Base-by-base conservation (phyloP, 2,113 vertebrate genomes). In the Porphyrio hochstetteri region DNA sequence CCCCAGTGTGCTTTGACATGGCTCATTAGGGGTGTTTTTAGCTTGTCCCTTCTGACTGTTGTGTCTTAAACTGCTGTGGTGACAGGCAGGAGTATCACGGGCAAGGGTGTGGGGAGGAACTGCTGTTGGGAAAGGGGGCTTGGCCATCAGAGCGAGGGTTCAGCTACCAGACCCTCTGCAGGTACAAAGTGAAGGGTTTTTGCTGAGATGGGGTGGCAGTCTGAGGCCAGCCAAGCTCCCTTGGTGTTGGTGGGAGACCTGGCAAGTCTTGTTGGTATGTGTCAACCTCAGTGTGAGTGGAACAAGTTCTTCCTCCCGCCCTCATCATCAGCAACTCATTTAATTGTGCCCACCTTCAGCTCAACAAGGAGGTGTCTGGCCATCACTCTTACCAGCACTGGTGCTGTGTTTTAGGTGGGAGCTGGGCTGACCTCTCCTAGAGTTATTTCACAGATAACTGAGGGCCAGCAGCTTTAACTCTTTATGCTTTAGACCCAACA, bases 201-300 rank as follows among this genome's bases (percentile, higher is more conserved):
- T 20, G 2, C 23, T 35, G 59, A 20, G 11, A 21, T 40, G 60
- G 29, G 25, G 7, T 36, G 40, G 20, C 16, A 83, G 21, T 15
- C 1, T 2, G 3, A 50, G 69, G 25, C 21, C 24, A 70, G 24
- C 28, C 46, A 20, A 4, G 35, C 9, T 55, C 42, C 6, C 11
- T 29, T 1, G 0, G 6, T 33, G 35, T 50, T 1, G 0, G 4
- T 50, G 55, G 29, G 44, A 75, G 23, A 24, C 18, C 6, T 36
- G 13, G 20, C 1, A 1, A 46, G 36, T 64, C 35, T 40, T 9
- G 1, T 3, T 35, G 65, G 7, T 1, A 0, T 13, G 11, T 7
- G 40, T 38, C 38, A 50, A 0, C 44, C 5, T n/a, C 31, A 82
- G 28, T 23, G 5, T 0, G 11, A 61, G 13, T 29, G 65, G 35